These are phyloP conservation scores for Oreochromis mossambicus DNA, from an alignment of 2,797 vertebrate species.

Conservation along the genomic window DNA sequence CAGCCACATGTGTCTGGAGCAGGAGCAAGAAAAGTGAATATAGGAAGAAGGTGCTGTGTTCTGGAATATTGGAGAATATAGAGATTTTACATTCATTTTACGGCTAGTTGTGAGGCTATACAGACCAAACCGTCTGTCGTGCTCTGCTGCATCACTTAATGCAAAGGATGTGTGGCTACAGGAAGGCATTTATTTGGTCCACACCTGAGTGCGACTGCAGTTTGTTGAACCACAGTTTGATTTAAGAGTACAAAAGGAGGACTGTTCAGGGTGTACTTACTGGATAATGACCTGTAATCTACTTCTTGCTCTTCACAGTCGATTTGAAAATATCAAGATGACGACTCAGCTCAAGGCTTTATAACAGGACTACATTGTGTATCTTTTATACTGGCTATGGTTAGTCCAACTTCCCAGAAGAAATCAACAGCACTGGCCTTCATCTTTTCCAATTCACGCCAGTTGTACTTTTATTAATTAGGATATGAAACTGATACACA, in stretches of 20 bases:
- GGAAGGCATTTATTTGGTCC: background rate
- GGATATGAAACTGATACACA: background rate
- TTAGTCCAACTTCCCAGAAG: background rate
- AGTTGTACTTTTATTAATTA: background rate
- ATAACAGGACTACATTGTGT: background rate
- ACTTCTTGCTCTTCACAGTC: background rate
- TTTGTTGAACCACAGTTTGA: background rate
- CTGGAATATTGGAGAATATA: background rate
- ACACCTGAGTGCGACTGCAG: background rate
- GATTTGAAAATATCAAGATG: background rate
- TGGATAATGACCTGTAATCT: background rate
- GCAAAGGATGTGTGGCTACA: background rate
- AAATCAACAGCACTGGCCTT: background rate
- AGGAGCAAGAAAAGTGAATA: background rate
- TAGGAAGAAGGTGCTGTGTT: background rate
- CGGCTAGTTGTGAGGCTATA: background rate
- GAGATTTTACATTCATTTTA: background rate
- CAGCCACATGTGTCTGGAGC: background rate
- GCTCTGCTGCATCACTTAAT: background rate
- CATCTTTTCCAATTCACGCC: background rate
- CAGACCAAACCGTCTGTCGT: background rate
- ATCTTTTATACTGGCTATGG: background rate
- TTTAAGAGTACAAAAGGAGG: background rate
- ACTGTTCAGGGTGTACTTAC: background rate
- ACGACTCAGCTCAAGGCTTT: background rate